Percentiles rank a stretch among this genome's conserved stretches.
phyloP scores from a whole-genome alignment of 2,888 invertebrate genomes.

The Molorchus minor region DNA sequence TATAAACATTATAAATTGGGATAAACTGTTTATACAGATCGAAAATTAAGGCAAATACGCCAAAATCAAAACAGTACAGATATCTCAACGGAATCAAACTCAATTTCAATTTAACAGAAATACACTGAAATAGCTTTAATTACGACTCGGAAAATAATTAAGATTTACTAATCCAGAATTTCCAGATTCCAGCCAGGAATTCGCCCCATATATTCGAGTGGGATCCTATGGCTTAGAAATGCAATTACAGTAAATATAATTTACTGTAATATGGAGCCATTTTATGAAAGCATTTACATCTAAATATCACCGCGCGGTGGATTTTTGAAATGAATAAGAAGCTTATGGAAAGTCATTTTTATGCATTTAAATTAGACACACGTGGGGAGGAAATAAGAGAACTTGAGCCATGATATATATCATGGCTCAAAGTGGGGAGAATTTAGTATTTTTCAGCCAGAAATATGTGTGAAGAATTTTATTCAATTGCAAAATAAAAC shows the following conservation, averaged over 20 bases:
- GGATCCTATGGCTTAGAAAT: conserved; percentile 8
- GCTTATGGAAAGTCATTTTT: conserved; percentile 6
- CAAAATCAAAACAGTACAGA: background rate
- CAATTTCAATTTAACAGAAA: conserved; percentile 28
- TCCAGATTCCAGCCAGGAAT: conserved; percentile 3
- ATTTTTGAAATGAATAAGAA: background rate
- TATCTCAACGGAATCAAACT: background rate
- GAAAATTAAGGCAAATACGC: background rate
- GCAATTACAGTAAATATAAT: conserved; percentile 26
- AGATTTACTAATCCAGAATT: conserved; percentile 32
- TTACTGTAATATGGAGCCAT: conserved; percentile 7
- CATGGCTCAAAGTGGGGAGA: no score
- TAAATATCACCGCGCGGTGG: conserved; percentile 7
- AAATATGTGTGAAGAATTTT: no score
- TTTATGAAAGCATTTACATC: conserved; percentile 11
- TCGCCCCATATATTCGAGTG: conserved; percentile 12
- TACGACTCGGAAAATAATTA: conserved; percentile 35
- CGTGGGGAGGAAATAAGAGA: no score
- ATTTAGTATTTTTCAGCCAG: no score
- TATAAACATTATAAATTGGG: no score
- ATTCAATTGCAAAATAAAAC: no score
- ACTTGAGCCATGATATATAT: no score
- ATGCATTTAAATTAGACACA: background rate
- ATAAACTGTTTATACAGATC: no score
- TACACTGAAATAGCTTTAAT: conserved; percentile 34